Base-by-base conservation (phyloP, 2,113 vertebrate species). In the Hemichromis elongatus region DNA sequence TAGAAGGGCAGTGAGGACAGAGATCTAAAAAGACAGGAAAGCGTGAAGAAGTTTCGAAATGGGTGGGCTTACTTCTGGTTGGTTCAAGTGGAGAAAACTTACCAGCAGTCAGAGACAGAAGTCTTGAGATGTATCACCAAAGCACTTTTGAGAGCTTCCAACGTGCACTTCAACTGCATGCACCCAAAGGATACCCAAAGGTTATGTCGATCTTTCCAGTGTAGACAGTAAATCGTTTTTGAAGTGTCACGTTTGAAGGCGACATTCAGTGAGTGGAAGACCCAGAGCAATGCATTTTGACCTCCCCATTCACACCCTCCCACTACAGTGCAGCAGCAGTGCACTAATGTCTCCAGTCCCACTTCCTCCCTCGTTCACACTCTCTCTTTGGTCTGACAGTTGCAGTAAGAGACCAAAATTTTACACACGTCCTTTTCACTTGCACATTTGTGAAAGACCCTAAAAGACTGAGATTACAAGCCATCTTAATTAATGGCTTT, bases 41-140 rank as follows among this genome's bases (percentile, higher is more conserved):
- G 59, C 56, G 79, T 78, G 45, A 68, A 5, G 45, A 40, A 12
- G 79, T 4, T 26, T 10, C 68, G 53, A 56, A 86, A 92, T 86
- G 92, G 91, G 93, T 92, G 90, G 92, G 90, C 87, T 90, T 42
- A 47, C 33, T 73, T 90, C 68, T 88, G 88, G 88, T 90, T 88
- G 81, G 63, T 68, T 83, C 33, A 80, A 86, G 26, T 59, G 16
- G 53, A 47, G 37, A 52, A 26, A 21, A 30, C 45, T 83, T 57
- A 16, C 19, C 1, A 75, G 80, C 7, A 80, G 61, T 92, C 75
- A 92, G 42, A 50, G 2, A 14, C 1, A 70, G 47, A 55, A 80
- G 66, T 53, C 50, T 19, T 73, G 24, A 78, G 16, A 68, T 81
- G 53, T 42, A 42, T 93, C 89, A 88, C 11, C 5, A 9, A 40